Percentiles rank a stretch among this genome's conserved stretches.
These are phyloP conservation scores for Lepidocolaptes lacrymiger DNA, from an alignment of 2,797 vertebrate genomes.

Conservation along the genomic window DNA sequence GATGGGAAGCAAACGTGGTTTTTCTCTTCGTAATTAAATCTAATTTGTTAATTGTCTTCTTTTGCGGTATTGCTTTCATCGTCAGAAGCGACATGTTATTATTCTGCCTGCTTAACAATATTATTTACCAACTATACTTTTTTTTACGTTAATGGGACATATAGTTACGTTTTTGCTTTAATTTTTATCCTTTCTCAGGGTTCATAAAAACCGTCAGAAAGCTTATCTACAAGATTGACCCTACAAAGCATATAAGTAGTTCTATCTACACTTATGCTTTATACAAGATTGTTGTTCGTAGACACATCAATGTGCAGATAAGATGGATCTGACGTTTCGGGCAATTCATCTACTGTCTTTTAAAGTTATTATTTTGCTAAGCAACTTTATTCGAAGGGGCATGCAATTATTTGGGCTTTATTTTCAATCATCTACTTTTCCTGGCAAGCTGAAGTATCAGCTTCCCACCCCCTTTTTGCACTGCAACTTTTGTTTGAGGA, in stretches of 20 bases:
- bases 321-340: background rate
- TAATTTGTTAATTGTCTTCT: conserved; percentile 70
- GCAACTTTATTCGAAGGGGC: conserved; percentile 4
- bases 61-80: conserved; percentile 40
- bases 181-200: conserved; percentile 49
- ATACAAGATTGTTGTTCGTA: background rate
- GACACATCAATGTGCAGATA: background rate
- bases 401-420: conserved; percentile 26
- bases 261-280: background rate
- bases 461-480: background rate
- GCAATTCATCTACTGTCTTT: background rate
- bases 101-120: conserved; percentile 69
- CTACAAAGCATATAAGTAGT: background rate
- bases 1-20: conserved; percentile 46
- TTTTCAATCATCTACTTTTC: conserved; percentile 15
- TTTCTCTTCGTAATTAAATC: conserved; percentile 59
- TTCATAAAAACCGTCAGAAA: conserved; percentile 10
- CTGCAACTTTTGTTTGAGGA: conserved; percentile 61
- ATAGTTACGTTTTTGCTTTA: conserved; percentile 61
- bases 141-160: conserved; percentile 57
- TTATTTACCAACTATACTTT: conserved; percentile 68
- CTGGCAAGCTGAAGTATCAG: conserved; percentile 6
- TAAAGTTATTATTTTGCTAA: conserved; percentile 4
- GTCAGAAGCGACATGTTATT: conserved; percentile 54
- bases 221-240: conserved; percentile 30